Conservation (phyloP, 1,140 invertebrate genomes). For the Diorhabda sublineata region DNA sequence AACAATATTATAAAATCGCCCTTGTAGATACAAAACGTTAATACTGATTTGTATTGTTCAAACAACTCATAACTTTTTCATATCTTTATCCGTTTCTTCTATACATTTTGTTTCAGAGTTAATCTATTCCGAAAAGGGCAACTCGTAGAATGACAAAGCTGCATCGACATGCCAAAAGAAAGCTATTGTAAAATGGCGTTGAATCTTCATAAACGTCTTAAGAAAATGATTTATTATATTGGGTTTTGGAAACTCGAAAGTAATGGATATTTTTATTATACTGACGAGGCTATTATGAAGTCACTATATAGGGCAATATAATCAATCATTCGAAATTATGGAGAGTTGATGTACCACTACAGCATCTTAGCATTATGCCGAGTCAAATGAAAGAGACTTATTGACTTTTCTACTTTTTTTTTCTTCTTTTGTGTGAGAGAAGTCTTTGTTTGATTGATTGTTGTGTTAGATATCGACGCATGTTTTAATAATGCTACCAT, state of each 20-base stretch:
- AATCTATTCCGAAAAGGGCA: slow-evolving; percentile 6
- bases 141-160: slow-evolving; percentile 18
- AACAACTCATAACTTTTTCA: neutral
- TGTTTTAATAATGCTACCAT: neutral
- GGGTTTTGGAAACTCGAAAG: slow-evolving; percentile 32
- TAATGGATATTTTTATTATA: slow-evolving; percentile 38
- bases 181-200: slow-evolving; percentile 20
- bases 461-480: neutral
- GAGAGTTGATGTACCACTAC: slow-evolving; percentile 1
- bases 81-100: neutral
- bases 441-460: neutral
- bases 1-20: no score
- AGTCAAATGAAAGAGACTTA: slow-evolving; percentile 7
- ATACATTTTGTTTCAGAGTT: neutral
- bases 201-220: slow-evolving; percentile 35
- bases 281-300: slow-evolving; percentile 36
- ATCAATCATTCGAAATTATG: slow-evolving; percentile 19
- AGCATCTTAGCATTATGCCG: slow-evolving; percentile 8
- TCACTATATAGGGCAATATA: slow-evolving; percentile 29
- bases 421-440: neutral
- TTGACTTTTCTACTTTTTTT: slow-evolving; percentile 9
- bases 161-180: slow-evolving; percentile 18
- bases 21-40: neutral
- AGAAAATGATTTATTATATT: slow-evolving; percentile 36
- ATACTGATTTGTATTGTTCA: neutral